Conservation (phyloP, 1,140 invertebrate genomes). For the Drosophila virilis region DNA sequence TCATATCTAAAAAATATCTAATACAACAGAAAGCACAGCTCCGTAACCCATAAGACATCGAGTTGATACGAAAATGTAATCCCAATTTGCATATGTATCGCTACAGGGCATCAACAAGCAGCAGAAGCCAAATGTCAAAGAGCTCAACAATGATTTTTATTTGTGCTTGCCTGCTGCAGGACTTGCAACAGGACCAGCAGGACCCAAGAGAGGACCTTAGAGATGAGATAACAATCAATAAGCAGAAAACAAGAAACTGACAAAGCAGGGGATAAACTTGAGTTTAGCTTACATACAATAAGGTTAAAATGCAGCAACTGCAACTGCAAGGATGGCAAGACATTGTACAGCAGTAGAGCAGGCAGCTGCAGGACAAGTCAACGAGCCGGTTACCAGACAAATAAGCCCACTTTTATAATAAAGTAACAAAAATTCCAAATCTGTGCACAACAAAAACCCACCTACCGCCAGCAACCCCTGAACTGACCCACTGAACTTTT, state of each 20-base stretch:
- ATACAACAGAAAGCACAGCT: not conserved
- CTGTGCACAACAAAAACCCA: constrained; percentile 33
- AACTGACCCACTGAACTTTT: constrained; percentile 46
- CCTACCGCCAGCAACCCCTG: constrained; percentile 16
- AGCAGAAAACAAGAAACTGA: constrained; percentile 40
- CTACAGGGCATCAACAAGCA: not conserved
- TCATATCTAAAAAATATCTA: not conserved
- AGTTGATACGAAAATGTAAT: constrained; percentile 4
- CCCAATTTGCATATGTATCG: constrained; percentile 12
- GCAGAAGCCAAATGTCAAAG: constrained; percentile 32
- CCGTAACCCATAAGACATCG: not conserved
- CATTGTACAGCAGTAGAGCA: not conserved
- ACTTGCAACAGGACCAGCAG: not conserved
- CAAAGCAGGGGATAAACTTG: constrained; percentile 37
- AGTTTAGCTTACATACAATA: constrained; percentile 39
- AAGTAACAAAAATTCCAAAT: constrained; percentile 77
- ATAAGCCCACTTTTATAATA: constrained; percentile 76
- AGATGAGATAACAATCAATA: constrained; percentile 44
- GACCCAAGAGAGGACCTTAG: not conserved
- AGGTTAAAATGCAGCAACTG: constrained; percentile 44
- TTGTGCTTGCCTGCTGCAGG: not conserved
- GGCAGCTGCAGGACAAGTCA: constrained; percentile 8
- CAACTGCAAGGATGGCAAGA: constrained; percentile 12
- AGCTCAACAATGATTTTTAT: constrained; percentile 32
- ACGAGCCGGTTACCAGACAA: constrained; percentile 48